These are phyloP conservation scores for Pristiophorus japonicus DNA, from an alignment of 2,113 vertebrate species.

Conservation along the genomic window DNA sequence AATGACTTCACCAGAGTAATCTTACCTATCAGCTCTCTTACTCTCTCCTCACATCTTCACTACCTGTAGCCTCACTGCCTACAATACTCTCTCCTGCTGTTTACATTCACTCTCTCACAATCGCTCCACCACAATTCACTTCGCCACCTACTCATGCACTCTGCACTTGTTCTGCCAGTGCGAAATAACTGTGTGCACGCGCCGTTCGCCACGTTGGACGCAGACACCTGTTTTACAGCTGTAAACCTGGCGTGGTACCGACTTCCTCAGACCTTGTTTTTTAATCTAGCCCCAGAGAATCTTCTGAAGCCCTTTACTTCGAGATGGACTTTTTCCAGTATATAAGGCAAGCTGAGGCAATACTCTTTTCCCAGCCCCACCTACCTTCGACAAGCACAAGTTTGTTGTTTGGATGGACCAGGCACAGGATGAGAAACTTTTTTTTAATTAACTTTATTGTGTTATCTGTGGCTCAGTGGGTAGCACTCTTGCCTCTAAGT, in stretches of 20 bases:
- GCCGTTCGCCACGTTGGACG: background rate
- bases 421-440: background rate
- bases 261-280: background rate
- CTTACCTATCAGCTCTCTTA: too few species aligned
- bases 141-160: too few species aligned
- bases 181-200: too few species aligned
- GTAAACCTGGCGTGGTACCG: background rate
- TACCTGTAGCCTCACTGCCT: too few species aligned
- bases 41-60: too few species aligned
- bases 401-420: background rate
- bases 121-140: too few species aligned
- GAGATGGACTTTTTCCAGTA: background rate
- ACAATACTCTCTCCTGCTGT: too few species aligned
- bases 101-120: too few species aligned
- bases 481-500: too few species aligned
- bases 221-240: background rate
- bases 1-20: background rate
- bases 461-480: too few species aligned
- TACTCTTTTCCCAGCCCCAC: background rate
- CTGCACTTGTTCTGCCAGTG: too few species aligned
- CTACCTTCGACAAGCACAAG: background rate
- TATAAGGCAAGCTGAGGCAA: background rate
- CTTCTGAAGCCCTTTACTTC: background rate
- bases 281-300: background rate
- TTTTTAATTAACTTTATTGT: background rate